Evolutionary conservation across 2,888 invertebrate genomes (phyloP).

Genomic region (Caenorhabditis sp.): DNA sequence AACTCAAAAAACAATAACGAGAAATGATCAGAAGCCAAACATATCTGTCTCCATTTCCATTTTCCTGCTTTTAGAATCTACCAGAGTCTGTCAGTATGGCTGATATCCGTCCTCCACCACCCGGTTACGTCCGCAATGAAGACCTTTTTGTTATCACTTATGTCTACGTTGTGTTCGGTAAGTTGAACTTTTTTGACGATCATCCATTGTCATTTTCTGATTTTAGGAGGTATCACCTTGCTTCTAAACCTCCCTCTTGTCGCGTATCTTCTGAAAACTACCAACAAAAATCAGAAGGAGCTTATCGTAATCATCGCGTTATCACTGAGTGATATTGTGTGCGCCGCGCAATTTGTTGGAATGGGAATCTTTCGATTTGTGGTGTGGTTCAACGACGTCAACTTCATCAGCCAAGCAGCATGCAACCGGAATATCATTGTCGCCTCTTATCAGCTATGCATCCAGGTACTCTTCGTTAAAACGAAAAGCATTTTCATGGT

Average conservation of each 20-base stretch:
- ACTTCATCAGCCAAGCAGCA: conserved; percentile 36
- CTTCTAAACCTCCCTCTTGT: conserved; percentile 49
- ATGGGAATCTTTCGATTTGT: conserved; percentile 49
- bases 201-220: too few relatives aligned
- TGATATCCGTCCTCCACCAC: conserved; percentile 16
- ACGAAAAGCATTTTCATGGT: too few relatives aligned
- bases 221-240: conserved; percentile 44
- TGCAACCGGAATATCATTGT: conserved; percentile 42
- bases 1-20: conserved; percentile 9
- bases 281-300: conserved; percentile 52
- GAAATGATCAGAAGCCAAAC: conserved; percentile 1
- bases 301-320: conserved; percentile 48
- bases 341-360: conserved; percentile 47
- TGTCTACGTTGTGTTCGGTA: conserved; percentile 48
- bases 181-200: not conserved
- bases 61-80: not conserved
- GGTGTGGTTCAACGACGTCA: conserved; percentile 50
- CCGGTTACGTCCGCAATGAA: conserved; percentile 34
- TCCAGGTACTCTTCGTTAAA: too few relatives aligned
- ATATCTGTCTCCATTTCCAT: not conserved
- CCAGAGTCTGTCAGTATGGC: not conserved
- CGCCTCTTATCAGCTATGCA: conserved; percentile 49
- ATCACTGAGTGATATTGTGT: conserved; percentile 44
- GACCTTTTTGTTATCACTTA: conserved; percentile 38
- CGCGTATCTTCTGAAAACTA: conserved; percentile 47